Conservation (phyloP, 2,797 vertebrate species). For the Halcyon leucocephala region DNA sequence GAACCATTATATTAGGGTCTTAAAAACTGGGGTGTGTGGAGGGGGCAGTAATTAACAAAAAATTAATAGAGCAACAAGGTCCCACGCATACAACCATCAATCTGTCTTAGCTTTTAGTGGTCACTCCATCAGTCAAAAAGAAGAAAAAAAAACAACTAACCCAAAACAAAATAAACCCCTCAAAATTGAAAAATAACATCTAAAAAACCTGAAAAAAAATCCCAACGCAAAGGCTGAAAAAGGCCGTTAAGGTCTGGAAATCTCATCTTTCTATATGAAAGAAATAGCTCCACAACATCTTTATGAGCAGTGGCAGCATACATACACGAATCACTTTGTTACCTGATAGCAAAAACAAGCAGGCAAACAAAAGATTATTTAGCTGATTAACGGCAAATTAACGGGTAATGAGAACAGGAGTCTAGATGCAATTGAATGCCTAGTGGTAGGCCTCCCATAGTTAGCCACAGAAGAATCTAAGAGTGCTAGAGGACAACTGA, state of each 20-base stretch:
- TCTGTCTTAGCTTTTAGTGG: background rate
- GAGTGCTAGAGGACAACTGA: no score
- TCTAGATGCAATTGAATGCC: no score
- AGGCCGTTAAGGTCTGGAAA: background rate
- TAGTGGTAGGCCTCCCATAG: no score
- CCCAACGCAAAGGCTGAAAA: background rate
- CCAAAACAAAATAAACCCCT: no score
- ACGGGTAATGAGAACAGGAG: no score
- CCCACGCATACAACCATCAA: background rate
- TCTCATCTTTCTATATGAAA: background rate
- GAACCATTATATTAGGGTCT: background rate
- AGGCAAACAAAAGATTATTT: background rate
- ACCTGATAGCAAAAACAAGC: background rate
- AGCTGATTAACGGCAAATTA: no score
- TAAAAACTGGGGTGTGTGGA: background rate
- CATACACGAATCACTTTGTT: background rate
- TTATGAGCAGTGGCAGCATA: background rate
- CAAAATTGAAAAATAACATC: no score
- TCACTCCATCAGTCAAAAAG: background rate
- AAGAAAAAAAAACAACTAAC: background rate
- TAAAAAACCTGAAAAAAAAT: background rate
- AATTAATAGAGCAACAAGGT: background rate
- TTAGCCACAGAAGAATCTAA: no score
- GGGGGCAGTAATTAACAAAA: background rate
- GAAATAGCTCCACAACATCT: background rate